Conservation (phyloP, 2,888 invertebrate genomes). For the Drymonia ruficornis region DNA sequence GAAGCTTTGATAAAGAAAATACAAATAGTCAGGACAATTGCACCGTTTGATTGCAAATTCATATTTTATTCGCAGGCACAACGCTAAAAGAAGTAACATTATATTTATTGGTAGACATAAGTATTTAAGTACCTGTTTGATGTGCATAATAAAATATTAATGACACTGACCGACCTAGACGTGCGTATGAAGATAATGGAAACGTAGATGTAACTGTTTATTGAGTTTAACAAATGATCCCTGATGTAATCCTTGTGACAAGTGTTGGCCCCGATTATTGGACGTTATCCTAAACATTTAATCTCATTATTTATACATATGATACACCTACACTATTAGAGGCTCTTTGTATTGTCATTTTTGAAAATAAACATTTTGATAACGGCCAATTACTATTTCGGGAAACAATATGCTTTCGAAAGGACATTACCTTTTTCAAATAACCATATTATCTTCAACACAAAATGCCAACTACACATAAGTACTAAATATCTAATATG, state of each 20-base stretch:
- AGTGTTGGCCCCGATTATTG: constrained; percentile 37
- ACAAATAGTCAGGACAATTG: neutral
- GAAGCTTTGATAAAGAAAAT: neutral
- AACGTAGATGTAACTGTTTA: constrained; percentile 30
- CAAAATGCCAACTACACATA: too few relatives aligned
- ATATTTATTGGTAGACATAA: too few relatives aligned
- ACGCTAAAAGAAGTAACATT: too few relatives aligned
- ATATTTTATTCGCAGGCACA: too few relatives aligned
- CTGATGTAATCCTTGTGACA: constrained; percentile 36
- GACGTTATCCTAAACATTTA: constrained; percentile 35
- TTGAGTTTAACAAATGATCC: constrained; percentile 40
- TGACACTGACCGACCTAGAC: neutral
- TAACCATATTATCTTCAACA: too few relatives aligned
- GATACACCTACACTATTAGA: constrained; percentile 1
- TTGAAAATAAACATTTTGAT: neutral
- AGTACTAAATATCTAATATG: neutral
- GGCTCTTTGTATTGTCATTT: neutral
- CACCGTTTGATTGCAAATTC: too few relatives aligned
- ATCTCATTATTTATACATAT: constrained; percentile 18
- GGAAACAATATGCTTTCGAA: too few relatives aligned
- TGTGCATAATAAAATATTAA: neutral
- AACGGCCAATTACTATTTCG: neutral
- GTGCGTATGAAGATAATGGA: constrained; percentile 17
- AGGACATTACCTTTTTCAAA: too few relatives aligned
- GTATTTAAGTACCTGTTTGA: too few relatives aligned